Evolutionary conservation across 2,113 vertebrate genomes (phyloP), one percentile per base, ranked within the genome.

Genomic region (Alaudala cheleensis): DNA sequence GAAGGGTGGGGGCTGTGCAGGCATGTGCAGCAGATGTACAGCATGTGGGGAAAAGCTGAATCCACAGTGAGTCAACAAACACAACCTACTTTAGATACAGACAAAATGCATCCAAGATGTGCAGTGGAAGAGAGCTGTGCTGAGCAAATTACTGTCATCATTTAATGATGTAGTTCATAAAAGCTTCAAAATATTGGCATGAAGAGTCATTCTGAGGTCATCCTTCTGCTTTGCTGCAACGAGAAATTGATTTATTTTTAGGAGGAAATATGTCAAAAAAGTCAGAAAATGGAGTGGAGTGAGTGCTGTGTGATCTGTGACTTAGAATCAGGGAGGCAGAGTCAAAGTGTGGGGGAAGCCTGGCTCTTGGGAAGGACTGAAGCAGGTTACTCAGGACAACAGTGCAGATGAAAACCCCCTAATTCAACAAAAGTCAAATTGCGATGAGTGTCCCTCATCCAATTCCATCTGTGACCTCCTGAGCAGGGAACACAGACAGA

Each of bases 21-120:
- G 58, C 79, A 86, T 70, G 61, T 76, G 62, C 57, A 93, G 76
- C 71, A 92, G 78, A 94, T 85, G 83, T 70, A 88, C 54, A 51
- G 71, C 67, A 39, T 40, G n/a, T 73, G 39, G 56, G 74, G 56
- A 57, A 78, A 79, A 92, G 49, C 1, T 56, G 58, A 92, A 81
- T 83, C 26, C 50, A 42, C 34, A 57, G 72, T 88, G 93, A 94
- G 81, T 94, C 92, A 94, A 86, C 62, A 94, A 94, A 86, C 51
- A 64, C 74, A 86, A 5, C 74, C 92, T 95, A 60, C 92, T 82
- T 77, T 51, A 20, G 88, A 56, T 74, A 3, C 4, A 6, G 92
- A 67, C 60, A 86, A 81, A 77, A 93, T 33, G 24, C 29, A 37
- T 49, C 64, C 70, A 42, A 82, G 90, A 88, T 12, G 10, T 64